Evolutionary conservation across 2,888 invertebrate species (phyloP).

Genomic region (Chrysolina oricalcia): DNA sequence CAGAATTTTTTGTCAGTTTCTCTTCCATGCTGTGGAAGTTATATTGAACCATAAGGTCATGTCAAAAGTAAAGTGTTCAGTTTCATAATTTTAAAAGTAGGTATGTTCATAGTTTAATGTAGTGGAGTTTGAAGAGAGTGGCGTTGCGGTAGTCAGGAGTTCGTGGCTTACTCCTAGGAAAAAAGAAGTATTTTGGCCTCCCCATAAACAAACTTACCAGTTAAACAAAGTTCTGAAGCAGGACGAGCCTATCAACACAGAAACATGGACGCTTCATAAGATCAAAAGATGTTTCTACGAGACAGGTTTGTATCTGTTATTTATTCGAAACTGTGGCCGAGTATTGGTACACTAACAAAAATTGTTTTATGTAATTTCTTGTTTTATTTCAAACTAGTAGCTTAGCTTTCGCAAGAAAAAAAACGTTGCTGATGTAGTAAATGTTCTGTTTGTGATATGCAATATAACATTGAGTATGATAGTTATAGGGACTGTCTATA

Average conservation of each 20-base stretch:
- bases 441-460: not conserved
- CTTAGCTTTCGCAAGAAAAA: not conserved
- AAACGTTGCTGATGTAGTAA: not conserved
- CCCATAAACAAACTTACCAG: constrained; percentile 31
- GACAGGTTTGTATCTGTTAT: constrained; percentile 27
- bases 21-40: no score
- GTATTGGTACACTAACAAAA: not conserved
- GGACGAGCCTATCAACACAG: constrained; percentile 22
- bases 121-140: constrained; percentile 26
- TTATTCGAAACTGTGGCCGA: not conserved
- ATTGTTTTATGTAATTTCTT: not conserved
- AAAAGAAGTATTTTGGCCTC: constrained; percentile 37
- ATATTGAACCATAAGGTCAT: no score
- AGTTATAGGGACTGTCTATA: not conserved
- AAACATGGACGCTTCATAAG: constrained; percentile 31
- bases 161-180: constrained; percentile 31
- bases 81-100: no score
- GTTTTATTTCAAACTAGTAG: not conserved
- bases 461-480: not conserved
- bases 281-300: constrained; percentile 33
- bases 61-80: no score
- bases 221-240: constrained; percentile 28
- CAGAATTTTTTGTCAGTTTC: no score
- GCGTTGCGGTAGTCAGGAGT: constrained; percentile 12
- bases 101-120: not conserved